Base-by-base conservation (phyloP, 2,888 invertebrate species). In the Sminthurinus aureus region DNA sequence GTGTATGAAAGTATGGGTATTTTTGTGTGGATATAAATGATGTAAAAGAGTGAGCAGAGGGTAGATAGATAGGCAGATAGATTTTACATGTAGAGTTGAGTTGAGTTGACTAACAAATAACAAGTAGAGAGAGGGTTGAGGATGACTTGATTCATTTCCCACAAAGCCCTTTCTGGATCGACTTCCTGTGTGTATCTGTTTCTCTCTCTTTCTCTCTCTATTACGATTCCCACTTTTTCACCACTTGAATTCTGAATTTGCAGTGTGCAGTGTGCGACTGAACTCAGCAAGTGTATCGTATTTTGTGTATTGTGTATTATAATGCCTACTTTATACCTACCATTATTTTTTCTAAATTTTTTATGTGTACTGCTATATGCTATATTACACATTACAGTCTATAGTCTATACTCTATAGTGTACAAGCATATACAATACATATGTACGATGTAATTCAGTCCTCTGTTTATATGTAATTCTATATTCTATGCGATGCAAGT, bases 121-220 rank as follows among this genome's bases (percentile, higher is more conserved):
- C 2, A 11, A 13, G 15, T 6, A 11, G 9, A 11, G 15, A 58
- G 18, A 58, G 58, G 58, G 71, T 73, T 81, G 80, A 81, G 80
- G 80, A 81, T 81, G 80, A 81, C 80, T 81, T 81, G 80, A 81
- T 79, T 79, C 66, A 79, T 81, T 81, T 81, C 80, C 80, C 80
- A 81, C 80, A 81, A 79, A 81, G 73, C 80, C 73, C 80, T 73
- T 73, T 52, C 80, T 52, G 76, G 58, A 24, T 81, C 71, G 73
- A 81, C 80, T 81, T 81, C 80, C 80, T 71, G 80, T 81, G 24
- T 81, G 51, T 66, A 0, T 79, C 22, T 73, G 22, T 52, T 0
- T 58, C 9, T 58, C 58, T 81, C 71, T 66, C 12, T 79, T 22
- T 73, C 51, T 52, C n/a, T 58, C 58, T 58, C 58, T 58, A 2